Evolutionary conservation across 1,140 invertebrate species (phyloP), one percentile per base, ranked within the genome.

Genomic region (Ericerus pela): DNA sequence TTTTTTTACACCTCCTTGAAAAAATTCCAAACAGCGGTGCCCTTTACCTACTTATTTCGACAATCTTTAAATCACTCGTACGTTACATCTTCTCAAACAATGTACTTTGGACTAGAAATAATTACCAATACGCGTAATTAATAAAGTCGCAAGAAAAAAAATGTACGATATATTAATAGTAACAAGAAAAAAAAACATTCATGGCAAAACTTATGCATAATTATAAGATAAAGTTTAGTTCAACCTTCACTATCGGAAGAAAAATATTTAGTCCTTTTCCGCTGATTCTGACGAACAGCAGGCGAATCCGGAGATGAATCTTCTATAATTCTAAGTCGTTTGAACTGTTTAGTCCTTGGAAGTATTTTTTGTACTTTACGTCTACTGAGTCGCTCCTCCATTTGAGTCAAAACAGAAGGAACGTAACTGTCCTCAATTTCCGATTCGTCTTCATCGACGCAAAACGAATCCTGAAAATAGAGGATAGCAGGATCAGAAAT

Each of bases 241-340:
- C n/a, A n/a, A n/a, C n/a, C n/a, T n/a, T n/a, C 41, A 24, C 41
- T 47, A 22, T 47, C 41, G 41, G 41, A 47, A 10, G 41, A 47
- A 47, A 47, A 47, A 16, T 24, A 47, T 16, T 24, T 24, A 24
- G 26, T 47, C 12, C 41, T 2, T 47, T 47, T 47, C 6, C 41
- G 41, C 22, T 47, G 20, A 24, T 47, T 47, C 8, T 14, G 41
- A 24, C 20, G 41, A 22, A 22, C 20, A 10, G 41, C 16, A 5
- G 10, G 8, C 20, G 22, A 8, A 14, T 47, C 20, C 11, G 22
- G 20, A 10, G 41, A 47, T 12, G 20, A 47, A 22, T 24, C 20
- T 20, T 47, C 41, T 18, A 18, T 14, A 14, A 3, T 47, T 3
- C 36, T 38, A 14, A 38, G 5, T n/a, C 20, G 37, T 8, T 5